Evolutionary conservation across 2,113 vertebrate genomes (phyloP), one percentile per base, ranked within the genome.

Genomic region (Mirounga angustirostris): DNA sequence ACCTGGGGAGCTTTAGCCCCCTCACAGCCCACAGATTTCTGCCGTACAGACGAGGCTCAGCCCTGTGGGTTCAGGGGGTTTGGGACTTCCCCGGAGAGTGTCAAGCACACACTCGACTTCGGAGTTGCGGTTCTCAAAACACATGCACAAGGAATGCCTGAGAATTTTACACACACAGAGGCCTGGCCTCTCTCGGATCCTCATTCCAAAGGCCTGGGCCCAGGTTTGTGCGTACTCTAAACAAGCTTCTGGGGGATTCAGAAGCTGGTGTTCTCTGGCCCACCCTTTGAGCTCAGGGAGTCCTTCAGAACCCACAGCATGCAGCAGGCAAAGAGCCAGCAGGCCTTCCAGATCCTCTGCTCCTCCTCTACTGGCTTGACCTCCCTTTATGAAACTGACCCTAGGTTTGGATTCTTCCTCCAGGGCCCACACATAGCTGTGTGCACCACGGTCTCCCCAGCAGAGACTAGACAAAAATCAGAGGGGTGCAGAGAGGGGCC

Each of bases 321-420:
- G 10, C 28, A 15, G 33, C 1, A 2, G 26, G 13, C 1, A 3
- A 30, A 76, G 46, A 13, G 16, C 30, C 33, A 24, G 6, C 4
- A 74, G 36, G 65, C 4, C 78, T 30, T 16, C 50, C 2, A 2
- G 28, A 0, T 9, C 73, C 40, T 52, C 67, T 36, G 71, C 1
- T 33, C 2, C 0, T 1, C n/a, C 14, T 63, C 28, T n/a, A 5
- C 24, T 12, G 19, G 61, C 24, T 59, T 2, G 30, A 50, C 15
- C 36, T 63, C 9, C 30, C 30, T 73, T n/a, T 21, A 15, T 5
- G n/a, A 82, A 56, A 79, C 16, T 21, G 33, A 50, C 18, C 21
- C 69, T 0, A 15, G 40, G 14, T 58, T 26, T 18, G 7, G 46
- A 13, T 63, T 50, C 22, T 52, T 91, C 76, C 36, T 76, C 26